Evolutionary conservation across 2,888 invertebrate genomes (phyloP).

Genomic region (Vandiemenella viatica): DNA sequence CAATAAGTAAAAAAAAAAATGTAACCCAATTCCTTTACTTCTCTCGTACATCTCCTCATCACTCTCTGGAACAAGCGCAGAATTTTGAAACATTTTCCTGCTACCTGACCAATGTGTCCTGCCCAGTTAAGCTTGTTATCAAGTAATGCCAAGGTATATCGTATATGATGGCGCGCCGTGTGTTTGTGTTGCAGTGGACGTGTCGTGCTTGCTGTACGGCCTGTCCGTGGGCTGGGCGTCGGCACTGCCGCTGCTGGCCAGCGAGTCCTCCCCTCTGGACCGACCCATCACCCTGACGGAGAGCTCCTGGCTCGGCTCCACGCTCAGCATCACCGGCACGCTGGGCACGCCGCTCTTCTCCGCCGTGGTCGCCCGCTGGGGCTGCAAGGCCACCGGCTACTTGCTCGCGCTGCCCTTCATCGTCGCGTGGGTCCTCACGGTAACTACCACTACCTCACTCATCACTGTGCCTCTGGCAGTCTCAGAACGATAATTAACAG

Average conservation of each 20-base stretch:
- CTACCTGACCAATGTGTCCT: too few relatives aligned
- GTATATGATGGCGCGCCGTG: too few relatives aligned
- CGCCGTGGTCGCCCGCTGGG: slow-evolving; percentile 3
- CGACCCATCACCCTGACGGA: slow-evolving; percentile 33
- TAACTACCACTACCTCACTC: too few relatives aligned
- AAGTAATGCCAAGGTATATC: too few relatives aligned
- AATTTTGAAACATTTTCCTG: too few relatives aligned
- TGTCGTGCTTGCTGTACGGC: slow-evolving; percentile 21
- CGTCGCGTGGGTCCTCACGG: not conserved
- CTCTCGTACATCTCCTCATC: too few relatives aligned
- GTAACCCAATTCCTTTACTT: too few relatives aligned
- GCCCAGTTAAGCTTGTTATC: too few relatives aligned
- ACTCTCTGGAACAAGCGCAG: too few relatives aligned
- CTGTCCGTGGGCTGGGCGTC: slow-evolving; percentile 42
- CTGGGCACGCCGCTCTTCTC: slow-evolving; percentile 9
- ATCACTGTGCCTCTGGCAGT: too few relatives aligned
- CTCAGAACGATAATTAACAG: too few relatives aligned
- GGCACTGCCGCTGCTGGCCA: slow-evolving; percentile 35
- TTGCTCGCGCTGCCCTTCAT: not conserved
- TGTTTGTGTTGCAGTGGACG: not conserved
- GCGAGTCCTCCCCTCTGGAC: slow-evolving; percentile 30
- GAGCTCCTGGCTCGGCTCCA: slow-evolving; percentile 38
- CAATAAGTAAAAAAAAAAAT: too few relatives aligned
- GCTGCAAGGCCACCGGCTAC: not conserved
- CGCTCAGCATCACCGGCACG: not conserved